phyloP scores from a whole-genome alignment of 2,888 invertebrate species.

The Bhutanitis thaidina region DNA sequence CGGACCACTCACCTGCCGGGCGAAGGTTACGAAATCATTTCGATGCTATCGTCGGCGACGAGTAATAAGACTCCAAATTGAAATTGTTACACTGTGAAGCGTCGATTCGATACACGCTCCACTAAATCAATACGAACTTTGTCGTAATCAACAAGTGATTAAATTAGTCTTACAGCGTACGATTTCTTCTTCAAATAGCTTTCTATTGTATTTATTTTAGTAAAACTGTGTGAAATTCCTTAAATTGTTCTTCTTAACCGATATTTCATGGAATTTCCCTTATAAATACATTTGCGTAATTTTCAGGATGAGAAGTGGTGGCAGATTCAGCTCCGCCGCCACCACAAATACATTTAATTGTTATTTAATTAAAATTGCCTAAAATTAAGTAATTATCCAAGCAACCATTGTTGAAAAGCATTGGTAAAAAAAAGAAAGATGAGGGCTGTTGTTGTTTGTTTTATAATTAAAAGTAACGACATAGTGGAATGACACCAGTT shows the following conservation, averaged over 20 bases:
- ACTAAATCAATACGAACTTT: slow-evolving; percentile 15
- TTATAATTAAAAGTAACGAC: background rate
- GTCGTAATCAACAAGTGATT: slow-evolving; percentile 13
- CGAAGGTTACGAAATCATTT: slow-evolving; percentile 38
- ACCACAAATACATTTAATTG: too few species aligned
- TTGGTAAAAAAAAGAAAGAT: too few species aligned
- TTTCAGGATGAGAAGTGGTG: too few species aligned
- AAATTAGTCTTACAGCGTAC: background rate
- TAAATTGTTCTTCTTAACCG: too few species aligned
- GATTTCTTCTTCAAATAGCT: background rate
- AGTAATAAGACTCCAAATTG: slow-evolving; percentile 37
- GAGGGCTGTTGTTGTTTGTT: background rate
- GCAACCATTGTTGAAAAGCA: too few species aligned
- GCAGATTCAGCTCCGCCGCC: too few species aligned
- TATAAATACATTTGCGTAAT: too few species aligned
- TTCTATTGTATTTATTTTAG: background rate
- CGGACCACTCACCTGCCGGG: slow-evolving; percentile 31
- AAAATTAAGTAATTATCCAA: too few species aligned
- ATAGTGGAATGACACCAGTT: slow-evolving; percentile 6
- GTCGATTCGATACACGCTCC: slow-evolving; percentile 26
- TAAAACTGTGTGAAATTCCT: too few species aligned
- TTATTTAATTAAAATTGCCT: too few species aligned
- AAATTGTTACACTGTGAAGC: slow-evolving; percentile 35
- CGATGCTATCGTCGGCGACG: slow-evolving; percentile 31
- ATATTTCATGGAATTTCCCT: too few species aligned